Evolutionary conservation across 1,140 invertebrate species (phyloP), one percentile per base, ranked within the genome.

Genomic region (Sitodiplosis mosellana): DNA sequence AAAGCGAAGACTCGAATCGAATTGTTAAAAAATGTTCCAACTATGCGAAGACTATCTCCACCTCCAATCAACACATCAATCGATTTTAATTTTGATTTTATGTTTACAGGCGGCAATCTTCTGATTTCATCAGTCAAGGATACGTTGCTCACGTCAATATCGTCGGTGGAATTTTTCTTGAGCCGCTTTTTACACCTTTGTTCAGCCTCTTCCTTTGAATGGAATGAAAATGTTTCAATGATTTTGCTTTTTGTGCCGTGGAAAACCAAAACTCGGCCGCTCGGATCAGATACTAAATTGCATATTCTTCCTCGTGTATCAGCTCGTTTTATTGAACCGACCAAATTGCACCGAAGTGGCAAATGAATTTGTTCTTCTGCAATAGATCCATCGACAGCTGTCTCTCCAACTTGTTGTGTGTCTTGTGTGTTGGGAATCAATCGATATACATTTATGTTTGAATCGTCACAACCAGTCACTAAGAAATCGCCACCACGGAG

Each of bases 181-280:
- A 81, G 53, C 45, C 85, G 73, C 69, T 91, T 95, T 11, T 68
- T 66, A 50, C 81, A 67, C 53, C 75, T 74, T 21, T 67, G 56
- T 47, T 77, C 72, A 0, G 85, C 74, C 61, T 92, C 81, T 37
- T 82, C 78, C 14, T 85, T 73, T 1, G 75, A 66, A 53, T 80
- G 76, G 51, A 98, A 77, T 43, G 76, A 68, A 62, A 92, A 97
- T 33, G 91, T 61, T 67, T 97, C 93, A 11, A 96, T 64, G 10
- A 72, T 65, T 11, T 11, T 43, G 50, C 77, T 76, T 55, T 91
- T 85, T 20, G 73, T 81, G 4, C 90, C 88, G 64, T 91, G 80
- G 66, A 87, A 91, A 8, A 75, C 77, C 1, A 97, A 56, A 15
- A 92, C 58, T 54, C 71, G 72, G 51, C 80, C 73, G 42, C 75